Conservation (phyloP, 2,888 invertebrate genomes). For the Nephrotoma appendiculata region DNA sequence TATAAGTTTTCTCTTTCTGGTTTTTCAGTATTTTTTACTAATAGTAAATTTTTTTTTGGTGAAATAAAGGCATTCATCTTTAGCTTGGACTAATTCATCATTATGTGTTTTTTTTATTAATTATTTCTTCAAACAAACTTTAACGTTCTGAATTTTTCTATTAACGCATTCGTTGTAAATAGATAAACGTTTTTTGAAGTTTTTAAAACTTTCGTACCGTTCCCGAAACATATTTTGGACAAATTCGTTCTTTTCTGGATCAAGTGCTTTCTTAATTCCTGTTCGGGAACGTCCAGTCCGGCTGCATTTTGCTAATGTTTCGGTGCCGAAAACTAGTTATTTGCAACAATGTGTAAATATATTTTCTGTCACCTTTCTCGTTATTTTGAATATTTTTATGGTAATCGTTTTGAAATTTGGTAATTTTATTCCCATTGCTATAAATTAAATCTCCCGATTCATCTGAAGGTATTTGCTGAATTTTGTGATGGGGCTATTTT, state of each 20-base stretch:
- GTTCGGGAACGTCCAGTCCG: background rate
- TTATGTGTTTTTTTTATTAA: too few species aligned
- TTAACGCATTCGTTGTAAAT: background rate
- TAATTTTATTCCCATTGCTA: background rate
- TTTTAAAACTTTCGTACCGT: background rate
- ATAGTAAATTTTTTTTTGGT: too few species aligned
- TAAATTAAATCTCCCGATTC: background rate
- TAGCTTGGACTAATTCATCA: too few species aligned
- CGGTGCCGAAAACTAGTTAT: background rate
- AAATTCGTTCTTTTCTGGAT: background rate
- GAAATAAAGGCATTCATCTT: too few species aligned
- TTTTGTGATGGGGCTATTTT: background rate
- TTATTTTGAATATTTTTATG: background rate
- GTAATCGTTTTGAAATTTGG: background rate
- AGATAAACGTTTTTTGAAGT: background rate
- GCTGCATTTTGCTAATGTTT: background rate
- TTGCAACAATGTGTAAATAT: background rate
- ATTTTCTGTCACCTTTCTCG: background rate
- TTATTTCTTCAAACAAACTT: background rate
- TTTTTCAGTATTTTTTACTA: too few species aligned
- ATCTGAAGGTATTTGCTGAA: background rate
- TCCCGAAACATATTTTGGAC: background rate
- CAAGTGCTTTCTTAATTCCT: background rate
- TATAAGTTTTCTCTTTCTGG: too few species aligned
- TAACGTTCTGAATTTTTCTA: background rate